Evolutionary conservation across 2,797 vertebrate genomes (phyloP), one percentile per base, ranked within the genome.

Genomic region (Alosa sapidissima): DNA sequence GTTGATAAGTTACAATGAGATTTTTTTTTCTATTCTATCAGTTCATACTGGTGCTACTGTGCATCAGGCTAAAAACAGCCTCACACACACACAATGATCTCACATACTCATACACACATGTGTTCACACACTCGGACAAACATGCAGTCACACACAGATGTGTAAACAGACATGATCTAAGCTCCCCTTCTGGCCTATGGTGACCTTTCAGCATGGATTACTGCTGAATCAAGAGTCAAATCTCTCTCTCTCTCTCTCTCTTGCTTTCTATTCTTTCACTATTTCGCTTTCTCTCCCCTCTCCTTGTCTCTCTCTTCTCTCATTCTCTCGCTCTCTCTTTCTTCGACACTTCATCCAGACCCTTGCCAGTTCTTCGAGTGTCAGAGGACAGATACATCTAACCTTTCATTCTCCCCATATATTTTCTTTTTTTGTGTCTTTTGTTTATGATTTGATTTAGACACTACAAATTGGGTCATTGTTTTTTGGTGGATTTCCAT

Each of bases 111-210:
- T 33, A 10, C 2, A 54, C 33, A n/a, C 7, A 60, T 41, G 41
- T 41, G 41, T 2, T 41, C 49, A 55, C 10, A 85, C 19, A 82
- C 33, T 21, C 47, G 58, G 5, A 81, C 45, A n/a, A 5, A 81
- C 28, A 72, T 10, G 14, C 54, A 7, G 10, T 2, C 45, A 19
- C 33, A 81, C 21, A 68, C 81, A 28, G 24, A 65, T 82, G 93
- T 75, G 36, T 13, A 45, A 1, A 45, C 68, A 19, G 19, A 58
- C 55, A 58, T 58, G 33, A 75, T 75, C 68, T 75, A 75, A 68
- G 62, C 24, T 33, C 24, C 10, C 10, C 36, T 41, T 41, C 33
- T 72, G 65, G 24, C 33, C 68, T 41, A 16, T 75, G 14, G 33
- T 45, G 33, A 16, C 33, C 68, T 75, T 41, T 41, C 13, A 75